A percentile compares a stretch with the other conserved stretches of the same genome.
phyloP scores from a whole-genome alignment of 1,140 invertebrate species.

The Eciton burchellii region DNA sequence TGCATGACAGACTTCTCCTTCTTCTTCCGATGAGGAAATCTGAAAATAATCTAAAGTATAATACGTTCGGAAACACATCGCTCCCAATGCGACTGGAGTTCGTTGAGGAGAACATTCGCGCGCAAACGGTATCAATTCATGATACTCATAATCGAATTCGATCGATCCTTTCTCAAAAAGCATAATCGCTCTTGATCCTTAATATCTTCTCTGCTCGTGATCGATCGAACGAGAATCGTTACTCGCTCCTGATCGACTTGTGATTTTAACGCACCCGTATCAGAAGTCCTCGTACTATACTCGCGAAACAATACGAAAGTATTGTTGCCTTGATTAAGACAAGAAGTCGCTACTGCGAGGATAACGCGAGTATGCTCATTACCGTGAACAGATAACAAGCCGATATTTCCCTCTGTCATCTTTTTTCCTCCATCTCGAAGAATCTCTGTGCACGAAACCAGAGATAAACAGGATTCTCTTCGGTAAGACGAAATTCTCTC shows the following conservation, averaged over 20 bases:
- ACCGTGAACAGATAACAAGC: constrained; percentile 6
- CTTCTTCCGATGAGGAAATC: constrained; percentile 39
- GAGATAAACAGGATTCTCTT: constrained; percentile 60
- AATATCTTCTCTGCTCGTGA: neutral
- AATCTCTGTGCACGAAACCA: constrained; percentile 31
- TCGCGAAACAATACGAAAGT: constrained; percentile 22
- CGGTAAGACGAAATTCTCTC: constrained; percentile 76
- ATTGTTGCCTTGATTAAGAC: constrained; percentile 6
- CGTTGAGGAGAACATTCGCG: constrained; percentile 1
- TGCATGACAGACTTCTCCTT: constrained; percentile 17
- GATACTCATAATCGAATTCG: neutral
- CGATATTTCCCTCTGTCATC: constrained; percentile 36
- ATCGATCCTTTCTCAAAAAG: constrained; percentile 35
- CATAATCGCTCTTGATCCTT: neutral
- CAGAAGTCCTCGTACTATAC: constrained; percentile 11
- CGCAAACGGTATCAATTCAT: neutral
- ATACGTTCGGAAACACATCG: constrained; percentile 64
- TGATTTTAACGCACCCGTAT: constrained; percentile 14
- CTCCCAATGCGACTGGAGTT: constrained; percentile 39
- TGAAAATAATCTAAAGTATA: constrained; percentile 69
- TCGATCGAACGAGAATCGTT: constrained; percentile 39
- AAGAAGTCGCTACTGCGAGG: neutral
- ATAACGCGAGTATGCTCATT: constrained; percentile 17
- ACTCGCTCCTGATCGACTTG: neutral
- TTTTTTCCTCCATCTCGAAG: constrained; percentile 27